phyloP scores from a whole-genome alignment of 2,113 vertebrate genomes.

The Amphilophus citrinellus region DNA sequence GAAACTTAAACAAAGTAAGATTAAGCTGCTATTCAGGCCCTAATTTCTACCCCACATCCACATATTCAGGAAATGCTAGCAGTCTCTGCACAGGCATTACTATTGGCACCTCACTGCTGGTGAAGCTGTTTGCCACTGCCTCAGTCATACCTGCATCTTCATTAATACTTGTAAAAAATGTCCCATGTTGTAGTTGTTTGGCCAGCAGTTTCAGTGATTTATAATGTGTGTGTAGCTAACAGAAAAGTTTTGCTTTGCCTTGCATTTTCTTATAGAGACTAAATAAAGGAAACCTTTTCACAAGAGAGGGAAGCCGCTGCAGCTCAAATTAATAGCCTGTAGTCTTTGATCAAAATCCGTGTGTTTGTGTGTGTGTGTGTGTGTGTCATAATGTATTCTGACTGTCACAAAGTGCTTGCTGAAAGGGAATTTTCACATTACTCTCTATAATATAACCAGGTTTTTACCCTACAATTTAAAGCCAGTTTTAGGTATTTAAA shows the following conservation, averaged over 20 bases:
- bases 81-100: background rate
- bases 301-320: background rate
- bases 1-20: background rate
- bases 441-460: background rate
- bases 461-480: background rate
- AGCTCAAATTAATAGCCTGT: background rate
- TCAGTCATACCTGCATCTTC: background rate
- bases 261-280: background rate
- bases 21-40: background rate
- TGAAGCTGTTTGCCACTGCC: background rate
- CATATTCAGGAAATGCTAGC: background rate
- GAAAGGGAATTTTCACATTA: background rate
- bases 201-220: slow-evolving; percentile 7
- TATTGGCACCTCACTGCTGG: background rate
- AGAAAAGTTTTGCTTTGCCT: slow-evolving; percentile 1
- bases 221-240: background rate
- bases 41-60: background rate
- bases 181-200: background rate
- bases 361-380: background rate
- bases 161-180: slow-evolving; percentile 7
- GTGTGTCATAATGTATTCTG: background rate
- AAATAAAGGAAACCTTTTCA: slow-evolving; percentile 21
- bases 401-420: background rate
- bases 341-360: background rate
- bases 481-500: background rate